Evolutionary conservation across 2,888 invertebrate genomes (phyloP).

Genomic region (Odontothrips loti): DNA sequence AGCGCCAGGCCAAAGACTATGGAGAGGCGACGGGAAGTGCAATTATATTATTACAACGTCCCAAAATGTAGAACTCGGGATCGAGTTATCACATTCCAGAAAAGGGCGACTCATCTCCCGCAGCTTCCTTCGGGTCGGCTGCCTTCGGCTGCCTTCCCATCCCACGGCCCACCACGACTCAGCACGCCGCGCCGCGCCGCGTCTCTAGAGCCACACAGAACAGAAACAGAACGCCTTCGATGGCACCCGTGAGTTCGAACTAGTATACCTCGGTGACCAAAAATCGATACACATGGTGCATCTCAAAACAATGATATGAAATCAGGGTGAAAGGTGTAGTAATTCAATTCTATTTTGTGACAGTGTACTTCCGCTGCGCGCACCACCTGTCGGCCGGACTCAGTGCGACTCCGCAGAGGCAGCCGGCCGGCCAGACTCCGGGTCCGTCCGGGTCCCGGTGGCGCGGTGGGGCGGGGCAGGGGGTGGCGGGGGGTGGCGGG

Average conservation of each 20-base stretch:
- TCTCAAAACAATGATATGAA: no score
- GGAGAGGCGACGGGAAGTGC: neutral
- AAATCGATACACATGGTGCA: no score
- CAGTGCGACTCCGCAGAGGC: neutral
- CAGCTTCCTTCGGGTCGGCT: neutral
- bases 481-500: neutral
- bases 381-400: neutral
- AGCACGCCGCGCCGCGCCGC: neutral
- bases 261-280: no score
- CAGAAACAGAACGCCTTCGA: no score
- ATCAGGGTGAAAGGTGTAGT: neutral
- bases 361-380: neutral
- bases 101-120: slow-evolving; percentile 20
- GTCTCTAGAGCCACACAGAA: neutral
- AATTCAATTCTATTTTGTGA: neutral
- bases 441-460: slow-evolving; percentile 8
- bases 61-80: slow-evolving; percentile 17
- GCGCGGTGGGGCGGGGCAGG: neutral
- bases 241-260: no score
- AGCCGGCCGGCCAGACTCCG: neutral
- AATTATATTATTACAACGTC: neutral
- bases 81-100: slow-evolving; percentile 22
- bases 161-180: neutral
- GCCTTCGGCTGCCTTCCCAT: neutral
- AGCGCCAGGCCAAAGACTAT: neutral